These are phyloP conservation scores for Mesoligia furuncula DNA, from an alignment of 2,888 invertebrate species.

Conservation along the genomic window DNA sequence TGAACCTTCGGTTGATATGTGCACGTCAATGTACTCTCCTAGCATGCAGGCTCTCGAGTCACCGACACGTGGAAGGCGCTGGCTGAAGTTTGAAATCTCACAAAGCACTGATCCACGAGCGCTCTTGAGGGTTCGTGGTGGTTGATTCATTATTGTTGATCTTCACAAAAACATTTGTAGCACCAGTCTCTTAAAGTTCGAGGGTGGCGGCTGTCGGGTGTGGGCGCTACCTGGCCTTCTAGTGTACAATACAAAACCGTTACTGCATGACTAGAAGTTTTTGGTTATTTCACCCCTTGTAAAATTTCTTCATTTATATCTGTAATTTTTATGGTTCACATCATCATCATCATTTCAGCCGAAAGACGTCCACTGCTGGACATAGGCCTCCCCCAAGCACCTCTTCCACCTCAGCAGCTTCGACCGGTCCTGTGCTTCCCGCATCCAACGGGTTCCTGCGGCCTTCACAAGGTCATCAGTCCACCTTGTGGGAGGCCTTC, in stretches of 20 bases:
- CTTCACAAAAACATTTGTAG: not conserved
- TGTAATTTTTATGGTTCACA: too few relatives aligned
- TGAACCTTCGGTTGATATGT: not conserved
- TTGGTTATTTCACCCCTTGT: not conserved
- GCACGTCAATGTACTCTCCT: not conserved
- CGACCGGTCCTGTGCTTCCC: too few relatives aligned
- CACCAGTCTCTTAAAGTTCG: too few relatives aligned
- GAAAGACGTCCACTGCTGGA: too few relatives aligned
- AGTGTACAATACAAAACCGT: not conserved
- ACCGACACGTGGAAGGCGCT: not conserved
- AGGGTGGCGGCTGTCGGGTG: too few relatives aligned
- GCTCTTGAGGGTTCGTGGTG: not conserved
- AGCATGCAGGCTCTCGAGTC: not conserved
- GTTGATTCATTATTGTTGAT: constrained; percentile 14
- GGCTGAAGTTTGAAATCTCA: constrained; percentile 5
- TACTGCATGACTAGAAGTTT: not conserved
- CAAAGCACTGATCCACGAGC: not conserved
- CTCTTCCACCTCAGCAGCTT: too few relatives aligned
- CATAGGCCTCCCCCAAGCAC: too few relatives aligned
- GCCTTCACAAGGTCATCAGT: too few relatives aligned
- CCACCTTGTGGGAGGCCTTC: too few relatives aligned
- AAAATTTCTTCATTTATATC: too few relatives aligned
- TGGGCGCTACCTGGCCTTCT: not conserved
- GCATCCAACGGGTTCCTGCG: too few relatives aligned
- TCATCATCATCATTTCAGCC: too few relatives aligned